These are phyloP conservation scores for Cephus pulcher DNA, from an alignment of 2,888 invertebrate genomes.

Conservation along the genomic window DNA sequence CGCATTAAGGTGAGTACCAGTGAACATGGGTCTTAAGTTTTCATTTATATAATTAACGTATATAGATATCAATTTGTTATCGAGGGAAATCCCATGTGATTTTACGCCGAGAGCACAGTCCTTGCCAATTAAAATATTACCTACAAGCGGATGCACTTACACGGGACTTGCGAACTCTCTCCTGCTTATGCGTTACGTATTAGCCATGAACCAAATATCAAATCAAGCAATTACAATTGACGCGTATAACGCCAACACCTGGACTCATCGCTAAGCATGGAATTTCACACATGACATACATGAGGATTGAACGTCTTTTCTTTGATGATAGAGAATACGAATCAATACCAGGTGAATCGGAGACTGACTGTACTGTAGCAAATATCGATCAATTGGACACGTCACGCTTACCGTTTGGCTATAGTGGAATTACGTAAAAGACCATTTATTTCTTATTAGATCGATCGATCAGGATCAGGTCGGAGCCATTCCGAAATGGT, in stretches of 20 bases:
- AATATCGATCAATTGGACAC: not conserved
- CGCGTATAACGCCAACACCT: not conserved
- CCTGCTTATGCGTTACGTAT: not conserved
- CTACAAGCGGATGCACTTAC: not conserved
- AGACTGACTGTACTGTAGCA: not conserved
- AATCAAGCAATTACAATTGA: slow-evolving; percentile 1
- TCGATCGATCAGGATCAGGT: not conserved
- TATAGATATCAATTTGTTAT: not conserved
- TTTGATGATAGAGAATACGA: not conserved
- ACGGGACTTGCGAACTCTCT: slow-evolving; percentile 5
- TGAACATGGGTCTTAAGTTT: not conserved
- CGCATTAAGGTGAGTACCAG: slow-evolving; percentile 74
- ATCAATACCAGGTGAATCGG: too few species aligned
- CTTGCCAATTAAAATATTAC: slow-evolving; percentile 14
- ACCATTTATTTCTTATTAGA: not conserved
- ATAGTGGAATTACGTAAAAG: not conserved
- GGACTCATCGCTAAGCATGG: not conserved
- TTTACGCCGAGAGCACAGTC: not conserved
- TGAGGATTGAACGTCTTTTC: not conserved
- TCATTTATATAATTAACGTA: not conserved
- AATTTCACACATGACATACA: not conserved
- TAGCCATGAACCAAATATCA: slow-evolving; percentile 20
- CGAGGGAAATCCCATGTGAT: not conserved
- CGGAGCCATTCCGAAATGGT: not conserved
- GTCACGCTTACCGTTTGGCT: not conserved